Conservation (phyloP, 2,888 invertebrate genomes). For the Mamestra brassicae region DNA sequence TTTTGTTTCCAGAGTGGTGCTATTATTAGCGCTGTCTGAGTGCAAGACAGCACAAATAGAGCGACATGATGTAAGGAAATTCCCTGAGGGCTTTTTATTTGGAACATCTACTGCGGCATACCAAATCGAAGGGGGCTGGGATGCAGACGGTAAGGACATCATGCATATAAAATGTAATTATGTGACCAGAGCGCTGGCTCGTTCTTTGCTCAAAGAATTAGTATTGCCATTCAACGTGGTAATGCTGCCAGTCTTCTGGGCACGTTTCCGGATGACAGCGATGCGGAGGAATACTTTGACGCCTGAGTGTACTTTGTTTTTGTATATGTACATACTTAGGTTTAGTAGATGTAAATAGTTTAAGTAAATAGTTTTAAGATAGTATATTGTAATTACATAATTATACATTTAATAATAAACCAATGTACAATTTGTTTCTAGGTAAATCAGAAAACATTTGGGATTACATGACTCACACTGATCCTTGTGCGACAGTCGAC, state of each 20-base stretch:
- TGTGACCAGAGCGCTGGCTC: too few species aligned
- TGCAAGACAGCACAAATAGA: constrained; percentile 11
- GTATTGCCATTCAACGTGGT: too few species aligned
- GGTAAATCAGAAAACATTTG: constrained; percentile 91
- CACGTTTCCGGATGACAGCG: too few species aligned
- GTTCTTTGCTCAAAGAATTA: too few species aligned
- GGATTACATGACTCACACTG: constrained; percentile 90
- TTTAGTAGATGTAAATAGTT: too few species aligned
- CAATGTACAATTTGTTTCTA: constrained; percentile 55
- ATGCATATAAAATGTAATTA: constrained; percentile 57
- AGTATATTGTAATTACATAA: too few species aligned
- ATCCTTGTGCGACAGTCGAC: constrained; percentile 86
- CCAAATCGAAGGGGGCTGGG: constrained; percentile 75
- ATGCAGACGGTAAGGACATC: constrained; percentile 68
- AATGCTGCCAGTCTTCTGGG: too few species aligned
- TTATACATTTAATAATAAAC: not conserved
- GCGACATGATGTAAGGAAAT: constrained; percentile 20
- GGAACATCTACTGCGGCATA: constrained; percentile 73
- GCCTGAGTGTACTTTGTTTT: too few species aligned
- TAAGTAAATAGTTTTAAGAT: too few species aligned
- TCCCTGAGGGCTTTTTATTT: constrained; percentile 64
- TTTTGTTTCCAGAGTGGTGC: constrained; percentile 24
- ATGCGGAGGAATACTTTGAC: too few species aligned
- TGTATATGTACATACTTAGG: too few species aligned
- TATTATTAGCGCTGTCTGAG: constrained; percentile 25